These are phyloP conservation scores for Andrena praecox DNA, from an alignment of 2,888 invertebrate genomes.

Conservation along the genomic window DNA sequence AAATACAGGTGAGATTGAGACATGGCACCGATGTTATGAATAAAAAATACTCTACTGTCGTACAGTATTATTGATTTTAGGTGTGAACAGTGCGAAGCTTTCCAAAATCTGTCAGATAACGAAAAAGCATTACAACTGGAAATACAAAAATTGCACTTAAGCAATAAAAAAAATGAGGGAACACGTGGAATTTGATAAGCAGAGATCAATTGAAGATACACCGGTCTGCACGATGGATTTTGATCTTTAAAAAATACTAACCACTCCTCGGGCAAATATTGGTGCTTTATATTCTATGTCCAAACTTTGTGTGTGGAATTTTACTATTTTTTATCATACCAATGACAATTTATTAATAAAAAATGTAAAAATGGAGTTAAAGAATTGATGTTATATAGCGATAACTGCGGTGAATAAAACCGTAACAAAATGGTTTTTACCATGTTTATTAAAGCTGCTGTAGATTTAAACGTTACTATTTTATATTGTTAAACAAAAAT, in stretches of 20 bases:
- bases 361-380: no score
- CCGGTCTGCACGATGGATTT: neutral
- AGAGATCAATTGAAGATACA: no score
- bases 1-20: neutral
- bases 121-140: neutral
- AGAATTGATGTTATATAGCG: no score
- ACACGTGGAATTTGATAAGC: no score
- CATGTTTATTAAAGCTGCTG: neutral
- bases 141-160: neutral
- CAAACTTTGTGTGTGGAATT: no score
- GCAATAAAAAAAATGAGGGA: neutral
- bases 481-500: neutral
- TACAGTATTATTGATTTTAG: neutral
- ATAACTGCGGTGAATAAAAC: no score
- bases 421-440: neutral
- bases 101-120: neutral
- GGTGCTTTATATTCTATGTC: neutral
- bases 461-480: neutral
- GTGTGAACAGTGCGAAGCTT: neutral
- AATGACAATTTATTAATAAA: neutral
- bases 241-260: neutral
- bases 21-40: neutral
- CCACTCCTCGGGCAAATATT: neutral
- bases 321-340: neutral
- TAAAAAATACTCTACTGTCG: neutral